A percentile compares a stretch with the other conserved stretches of the same genome.
Evolutionary conservation across 2,797 vertebrate species (phyloP).

Genomic region (Sparidentex hasta): DNA sequence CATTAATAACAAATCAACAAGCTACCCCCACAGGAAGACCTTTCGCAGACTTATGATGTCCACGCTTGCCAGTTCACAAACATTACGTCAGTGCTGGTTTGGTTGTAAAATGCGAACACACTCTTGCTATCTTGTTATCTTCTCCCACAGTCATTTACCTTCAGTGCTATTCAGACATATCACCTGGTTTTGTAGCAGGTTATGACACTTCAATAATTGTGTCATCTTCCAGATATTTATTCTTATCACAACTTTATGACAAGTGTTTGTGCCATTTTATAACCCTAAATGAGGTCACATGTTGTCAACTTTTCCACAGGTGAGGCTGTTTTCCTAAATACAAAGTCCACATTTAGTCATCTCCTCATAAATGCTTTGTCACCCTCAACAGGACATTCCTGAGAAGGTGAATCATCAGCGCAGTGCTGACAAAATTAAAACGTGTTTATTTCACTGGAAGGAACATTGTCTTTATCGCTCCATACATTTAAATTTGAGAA

Average conservation of each 20-base stretch:
- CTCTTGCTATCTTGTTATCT: background rate
- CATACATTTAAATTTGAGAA: background rate
- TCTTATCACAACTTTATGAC: background rate
- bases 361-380: background rate
- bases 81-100: background rate
- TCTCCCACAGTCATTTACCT: background rate
- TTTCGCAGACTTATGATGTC: slow-evolving; percentile 23
- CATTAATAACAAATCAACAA: slow-evolving; percentile 29
- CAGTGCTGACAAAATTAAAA: background rate
- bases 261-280: background rate
- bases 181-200: slow-evolving; percentile 6
- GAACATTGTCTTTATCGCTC: background rate
- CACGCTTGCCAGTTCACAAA: slow-evolving; percentile 21
- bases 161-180: background rate
- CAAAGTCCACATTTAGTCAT: slow-evolving; percentile 37
- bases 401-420: background rate
- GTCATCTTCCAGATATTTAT: background rate
- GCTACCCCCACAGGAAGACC: slow-evolving; percentile 22
- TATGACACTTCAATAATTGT: background rate
- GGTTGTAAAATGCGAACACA: background rate
- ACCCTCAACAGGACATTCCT: background rate
- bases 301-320: slow-evolving; percentile 21
- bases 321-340: background rate
- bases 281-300: background rate
- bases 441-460: background rate